These are phyloP conservation scores for Salarias fasciatus DNA, from an alignment of 2,797 vertebrate genomes.

Conservation along the genomic window DNA sequence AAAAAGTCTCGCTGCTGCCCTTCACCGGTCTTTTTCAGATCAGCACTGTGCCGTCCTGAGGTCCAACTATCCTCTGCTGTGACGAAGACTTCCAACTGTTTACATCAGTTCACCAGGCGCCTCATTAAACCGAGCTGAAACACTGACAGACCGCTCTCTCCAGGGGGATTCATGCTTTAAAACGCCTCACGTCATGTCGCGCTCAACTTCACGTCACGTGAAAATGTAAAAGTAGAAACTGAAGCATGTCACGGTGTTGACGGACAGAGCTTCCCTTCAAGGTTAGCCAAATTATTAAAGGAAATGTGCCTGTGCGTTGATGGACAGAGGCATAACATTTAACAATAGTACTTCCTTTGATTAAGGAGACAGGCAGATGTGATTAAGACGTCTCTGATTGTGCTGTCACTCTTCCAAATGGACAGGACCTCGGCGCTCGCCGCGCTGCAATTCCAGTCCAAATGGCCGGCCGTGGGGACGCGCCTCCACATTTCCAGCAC, in stretches of 20 bases:
- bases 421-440: constrained; percentile 72
- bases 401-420: constrained; percentile 85
- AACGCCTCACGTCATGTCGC: neutral
- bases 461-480: constrained; percentile 73
- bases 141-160: no score
- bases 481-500: constrained; percentile 72
- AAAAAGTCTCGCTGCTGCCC: no score
- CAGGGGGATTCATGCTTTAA: neutral
- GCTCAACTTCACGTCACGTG: neutral
- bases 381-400: constrained; percentile 82
- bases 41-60: neutral
- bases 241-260: constrained; percentile 14
- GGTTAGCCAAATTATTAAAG: constrained; percentile 81
- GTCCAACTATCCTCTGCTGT: no score
- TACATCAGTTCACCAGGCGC: no score
- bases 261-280: constrained; percentile 72
- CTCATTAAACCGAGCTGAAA: neutral
- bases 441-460: constrained; percentile 67
- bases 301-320: constrained; percentile 68
- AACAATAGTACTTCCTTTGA: constrained; percentile 77
- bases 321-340: constrained; percentile 74
- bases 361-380: constrained; percentile 77
- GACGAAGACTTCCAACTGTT: no score
- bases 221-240: constrained; percentile 7
- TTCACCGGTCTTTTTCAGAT: neutral